Percentiles rank a stretch among this genome's conserved stretches.
Evolutionary conservation across 2,797 vertebrate species (phyloP).

Genomic region (Novumbra hubbsi): DNA sequence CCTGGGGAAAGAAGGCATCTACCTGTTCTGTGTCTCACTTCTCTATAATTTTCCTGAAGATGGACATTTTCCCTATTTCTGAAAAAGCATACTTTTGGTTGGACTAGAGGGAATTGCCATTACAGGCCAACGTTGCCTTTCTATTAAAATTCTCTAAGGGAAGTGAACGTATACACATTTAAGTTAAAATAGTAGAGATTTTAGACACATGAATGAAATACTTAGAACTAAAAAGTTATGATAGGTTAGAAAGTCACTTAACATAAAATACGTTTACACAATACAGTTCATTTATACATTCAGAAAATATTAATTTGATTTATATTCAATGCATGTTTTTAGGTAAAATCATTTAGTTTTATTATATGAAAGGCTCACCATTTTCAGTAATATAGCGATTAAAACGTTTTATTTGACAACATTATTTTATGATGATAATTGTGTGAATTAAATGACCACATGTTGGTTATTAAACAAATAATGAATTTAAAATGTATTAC

Average conservation of each 20-base stretch:
- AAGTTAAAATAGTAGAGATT: background rate
- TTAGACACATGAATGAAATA: background rate
- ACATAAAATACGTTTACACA: background rate
- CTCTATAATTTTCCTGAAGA: background rate
- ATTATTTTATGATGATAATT: slow-evolving; percentile 43
- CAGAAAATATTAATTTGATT: background rate
- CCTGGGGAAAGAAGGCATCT: background rate
- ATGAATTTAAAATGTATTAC: background rate
- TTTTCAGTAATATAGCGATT: slow-evolving; percentile 4
- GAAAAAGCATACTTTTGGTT: background rate
- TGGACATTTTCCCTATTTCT: background rate
- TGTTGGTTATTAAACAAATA: slow-evolving; percentile 6
- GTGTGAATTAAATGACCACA: slow-evolving; percentile 6
- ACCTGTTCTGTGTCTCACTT: background rate
- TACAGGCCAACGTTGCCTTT: background rate
- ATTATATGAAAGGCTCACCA: background rate
- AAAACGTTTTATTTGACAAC: background rate
- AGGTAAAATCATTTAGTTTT: too few relatives aligned
- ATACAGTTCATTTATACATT: too few relatives aligned
- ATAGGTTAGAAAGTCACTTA: background rate
- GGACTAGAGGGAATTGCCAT: background rate
- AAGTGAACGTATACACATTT: background rate
- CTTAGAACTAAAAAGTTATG: background rate
- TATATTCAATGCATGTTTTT: background rate
- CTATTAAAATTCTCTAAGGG: background rate